These are phyloP conservation scores for Neoniphon sammara DNA, from an alignment of 2,797 vertebrate genomes.

Conservation along the genomic window DNA sequence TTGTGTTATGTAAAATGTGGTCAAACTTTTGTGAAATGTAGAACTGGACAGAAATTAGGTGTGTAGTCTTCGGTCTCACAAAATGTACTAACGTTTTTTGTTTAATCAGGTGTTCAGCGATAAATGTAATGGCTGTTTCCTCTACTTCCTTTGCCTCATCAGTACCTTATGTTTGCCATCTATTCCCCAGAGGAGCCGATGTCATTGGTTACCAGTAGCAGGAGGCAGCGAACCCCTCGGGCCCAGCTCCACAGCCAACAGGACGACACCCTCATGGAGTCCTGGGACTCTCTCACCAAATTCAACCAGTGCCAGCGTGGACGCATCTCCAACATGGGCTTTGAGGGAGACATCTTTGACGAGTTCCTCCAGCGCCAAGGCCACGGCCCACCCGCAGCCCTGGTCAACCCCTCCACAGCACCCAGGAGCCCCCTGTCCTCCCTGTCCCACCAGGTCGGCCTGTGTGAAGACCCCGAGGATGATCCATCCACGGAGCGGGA, in stretches of 20 bases:
- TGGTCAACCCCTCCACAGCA: conserved; percentile 30
- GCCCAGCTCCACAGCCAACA: conserved; percentile 81
- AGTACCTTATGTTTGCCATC: conserved; percentile 23
- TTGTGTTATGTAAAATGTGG: neutral
- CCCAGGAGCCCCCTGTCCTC: conserved; percentile 54
- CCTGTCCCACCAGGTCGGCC: conserved; percentile 32
- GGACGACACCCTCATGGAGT: conserved; percentile 89
- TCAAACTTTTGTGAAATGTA: neutral
- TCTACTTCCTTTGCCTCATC: conserved; percentile 6
- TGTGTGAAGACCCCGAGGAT: conserved; percentile 71
- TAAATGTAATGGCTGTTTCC: neutral
- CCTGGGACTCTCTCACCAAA: conserved; percentile 92
- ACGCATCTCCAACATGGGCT: conserved; percentile 90
- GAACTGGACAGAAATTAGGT: neutral
- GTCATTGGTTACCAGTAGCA: conserved; percentile 44
- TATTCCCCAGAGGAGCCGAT: conserved; percentile 80
- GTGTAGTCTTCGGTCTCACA: neutral
- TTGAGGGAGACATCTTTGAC: conserved; percentile 92
- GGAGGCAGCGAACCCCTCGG: conserved; percentile 62
- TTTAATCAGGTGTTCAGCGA: neutral
- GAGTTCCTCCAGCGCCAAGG: conserved; percentile 92
- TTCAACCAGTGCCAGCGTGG: conserved; percentile 94
- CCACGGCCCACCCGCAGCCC: conserved; percentile 44
- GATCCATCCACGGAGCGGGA: conserved; percentile 74
- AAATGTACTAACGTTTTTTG: neutral